phyloP scores from a whole-genome alignment of 2,888 invertebrate genomes.

The Archips xylosteana region DNA sequence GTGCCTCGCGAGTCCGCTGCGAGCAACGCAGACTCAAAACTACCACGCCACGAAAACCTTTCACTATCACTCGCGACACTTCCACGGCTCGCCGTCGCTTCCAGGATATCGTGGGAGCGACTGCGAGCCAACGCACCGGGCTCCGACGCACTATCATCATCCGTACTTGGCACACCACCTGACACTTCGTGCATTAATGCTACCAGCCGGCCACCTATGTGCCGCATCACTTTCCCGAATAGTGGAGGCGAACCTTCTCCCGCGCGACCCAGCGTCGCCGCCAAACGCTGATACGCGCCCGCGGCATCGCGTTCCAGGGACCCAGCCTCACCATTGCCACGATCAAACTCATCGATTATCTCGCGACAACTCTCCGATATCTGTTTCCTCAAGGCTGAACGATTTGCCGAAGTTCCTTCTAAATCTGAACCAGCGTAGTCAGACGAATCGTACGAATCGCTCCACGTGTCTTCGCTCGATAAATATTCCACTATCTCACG shows the following conservation, averaged over 20 bases:
- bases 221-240: slow-evolving; percentile 96
- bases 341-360: slow-evolving; percentile 95
- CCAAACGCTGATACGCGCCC: slow-evolving; percentile 94
- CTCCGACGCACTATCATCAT: slow-evolving; percentile 90
- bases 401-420: slow-evolving; percentile 88
- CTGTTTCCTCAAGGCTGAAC: slow-evolving; percentile 91
- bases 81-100: slow-evolving; percentile 84
- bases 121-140: slow-evolving; percentile 90
- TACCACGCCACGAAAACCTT: slow-evolving; percentile 96
- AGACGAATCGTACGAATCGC: slow-evolving; percentile 96
- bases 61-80: slow-evolving; percentile 95
- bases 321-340: slow-evolving; percentile 86
- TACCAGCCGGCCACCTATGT: slow-evolving; percentile 94
- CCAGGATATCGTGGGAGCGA: slow-evolving; percentile 92
- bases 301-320: slow-evolving; percentile 91
- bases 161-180: slow-evolving; percentile 90
- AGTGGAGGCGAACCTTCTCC: slow-evolving; percentile 91
- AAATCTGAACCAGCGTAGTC: slow-evolving; percentile 96
- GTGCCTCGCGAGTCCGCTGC: slow-evolving; percentile 95
- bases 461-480: slow-evolving; percentile 97
- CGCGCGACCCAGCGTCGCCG: slow-evolving; percentile 93
- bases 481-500: slow-evolving; percentile 96
- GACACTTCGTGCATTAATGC: slow-evolving; percentile 97
- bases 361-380: slow-evolving; percentile 95
- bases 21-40: slow-evolving; percentile 95